These are phyloP conservation scores for Hymenochirus boettgeri DNA, from an alignment of 2,113 vertebrate species.

Conservation along the genomic window DNA sequence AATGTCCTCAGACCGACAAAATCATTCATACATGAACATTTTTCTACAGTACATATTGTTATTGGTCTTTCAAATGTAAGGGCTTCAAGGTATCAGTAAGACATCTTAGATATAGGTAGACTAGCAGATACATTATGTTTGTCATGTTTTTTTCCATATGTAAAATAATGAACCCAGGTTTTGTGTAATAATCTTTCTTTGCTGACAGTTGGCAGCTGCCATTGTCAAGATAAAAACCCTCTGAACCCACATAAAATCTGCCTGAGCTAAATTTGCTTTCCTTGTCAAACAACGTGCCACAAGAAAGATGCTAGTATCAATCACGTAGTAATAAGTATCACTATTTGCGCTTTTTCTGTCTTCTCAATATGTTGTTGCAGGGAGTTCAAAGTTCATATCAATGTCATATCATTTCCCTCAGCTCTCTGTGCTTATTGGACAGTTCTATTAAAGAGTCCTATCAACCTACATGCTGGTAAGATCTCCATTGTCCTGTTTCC, in stretches of 20 bases:
- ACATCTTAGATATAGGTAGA: not conserved
- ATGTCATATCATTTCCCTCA: constrained; percentile 71
- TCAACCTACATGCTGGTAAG: constrained; percentile 63
- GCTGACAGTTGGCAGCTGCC: constrained; percentile 10
- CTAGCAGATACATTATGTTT: not conserved
- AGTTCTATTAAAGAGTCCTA: constrained; percentile 71
- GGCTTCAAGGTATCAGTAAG: too few species aligned
- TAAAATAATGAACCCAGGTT: not conserved
- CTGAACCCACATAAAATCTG: constrained; percentile 15
- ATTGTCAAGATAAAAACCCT: constrained; percentile 28
- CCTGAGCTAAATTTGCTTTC: constrained; percentile 36
- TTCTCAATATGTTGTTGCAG: not conserved
- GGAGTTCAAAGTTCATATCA: constrained; percentile 48
- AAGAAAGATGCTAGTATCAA: constrained; percentile 37
- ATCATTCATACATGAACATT: too few species aligned
- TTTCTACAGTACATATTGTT: too few species aligned
- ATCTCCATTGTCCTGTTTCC: constrained; percentile 72
- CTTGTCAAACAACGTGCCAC: constrained; percentile 35
- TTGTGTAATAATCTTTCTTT: not conserved
- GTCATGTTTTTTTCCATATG: not conserved
- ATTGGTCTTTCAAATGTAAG: too few species aligned
- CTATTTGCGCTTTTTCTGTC: constrained; percentile 34
- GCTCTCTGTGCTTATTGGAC: constrained; percentile 61
- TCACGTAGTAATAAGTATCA: constrained; percentile 38
- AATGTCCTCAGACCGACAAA: too few species aligned